phyloP scores from a whole-genome alignment of 2,888 invertebrate species.

The Tetragonula carbonaria region DNA sequence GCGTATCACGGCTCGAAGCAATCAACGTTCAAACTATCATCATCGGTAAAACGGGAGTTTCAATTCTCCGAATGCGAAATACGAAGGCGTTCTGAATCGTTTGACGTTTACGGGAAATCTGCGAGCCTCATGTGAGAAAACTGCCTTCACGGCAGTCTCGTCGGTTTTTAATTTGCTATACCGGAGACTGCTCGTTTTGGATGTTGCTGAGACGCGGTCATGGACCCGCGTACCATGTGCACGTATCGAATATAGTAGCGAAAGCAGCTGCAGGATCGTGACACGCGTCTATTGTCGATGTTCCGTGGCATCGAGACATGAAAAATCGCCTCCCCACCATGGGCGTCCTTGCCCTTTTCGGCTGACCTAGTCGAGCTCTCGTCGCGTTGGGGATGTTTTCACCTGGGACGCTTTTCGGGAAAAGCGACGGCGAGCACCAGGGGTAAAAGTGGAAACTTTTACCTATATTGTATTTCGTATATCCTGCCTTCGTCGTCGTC shows the following conservation, averaged over 20 bases:
- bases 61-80: not conserved
- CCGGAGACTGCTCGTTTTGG: conserved; percentile 62
- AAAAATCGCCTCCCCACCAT: conserved; percentile 78
- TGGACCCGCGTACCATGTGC: conserved; percentile 78
- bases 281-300: conserved; percentile 84
- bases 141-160: not conserved
- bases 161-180: conserved; percentile 34
- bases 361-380: not conserved
- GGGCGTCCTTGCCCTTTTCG: conserved; percentile 20
- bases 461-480: not conserved
- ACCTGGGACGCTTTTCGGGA: conserved; percentile 74
- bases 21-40: too few species aligned
- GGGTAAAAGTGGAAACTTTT: conserved; percentile 11
- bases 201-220: conserved; percentile 67
- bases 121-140: conserved; percentile 16
- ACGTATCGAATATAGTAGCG: conserved; percentile 79
- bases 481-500: not conserved
- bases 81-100: conserved; percentile 22
- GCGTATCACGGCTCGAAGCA: too few species aligned
- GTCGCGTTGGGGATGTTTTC: conserved; percentile 73
- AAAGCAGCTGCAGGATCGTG: conserved; percentile 81
- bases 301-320: conserved; percentile 82
- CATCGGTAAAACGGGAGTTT: too few species aligned
- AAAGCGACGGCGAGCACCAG: conserved; percentile 21
- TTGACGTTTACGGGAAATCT: conserved; percentile 10